These are phyloP conservation scores for Apeira syringaria DNA, from an alignment of 2,888 invertebrate species.

Conservation along the genomic window DNA sequence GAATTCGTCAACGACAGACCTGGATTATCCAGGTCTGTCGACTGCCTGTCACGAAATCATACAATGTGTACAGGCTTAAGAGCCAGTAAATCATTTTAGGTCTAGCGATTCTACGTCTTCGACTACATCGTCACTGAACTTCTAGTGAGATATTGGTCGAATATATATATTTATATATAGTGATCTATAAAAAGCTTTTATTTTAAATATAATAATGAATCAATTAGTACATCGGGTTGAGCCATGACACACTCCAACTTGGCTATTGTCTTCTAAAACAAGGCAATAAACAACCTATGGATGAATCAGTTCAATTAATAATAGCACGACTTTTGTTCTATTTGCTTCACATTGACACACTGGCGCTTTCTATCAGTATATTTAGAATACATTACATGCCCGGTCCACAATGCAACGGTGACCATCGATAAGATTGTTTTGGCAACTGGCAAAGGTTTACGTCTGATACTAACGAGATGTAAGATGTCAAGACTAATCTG, in stretches of 20 bases:
- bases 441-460: conserved; percentile 52
- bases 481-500: conserved; percentile 7
- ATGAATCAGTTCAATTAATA: conserved; percentile 27
- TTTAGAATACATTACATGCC: conserved; percentile 46
- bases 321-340: conserved; percentile 42
- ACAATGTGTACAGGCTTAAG: no score
- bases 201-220: no score
- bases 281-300: conserved; percentile 5
- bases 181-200: no score
- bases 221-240: conserved; percentile 2
- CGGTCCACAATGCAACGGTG: conserved; percentile 42
- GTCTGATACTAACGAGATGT: conserved; percentile 14
- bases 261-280: conserved; percentile 5
- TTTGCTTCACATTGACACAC: conserved; percentile 67
- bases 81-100: no score
- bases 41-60: no score
- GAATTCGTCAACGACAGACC: no score
- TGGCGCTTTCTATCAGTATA: conserved; percentile 55
- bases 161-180: no score
- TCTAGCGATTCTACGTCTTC: no score
- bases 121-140: no score
- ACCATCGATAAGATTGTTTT: conserved; percentile 54
- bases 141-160: no score
- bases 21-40: no score
- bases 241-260: conserved; percentile 6